Base-by-base conservation (phyloP, 2,113 vertebrate genomes). In the Atrichornis clamosus region DNA sequence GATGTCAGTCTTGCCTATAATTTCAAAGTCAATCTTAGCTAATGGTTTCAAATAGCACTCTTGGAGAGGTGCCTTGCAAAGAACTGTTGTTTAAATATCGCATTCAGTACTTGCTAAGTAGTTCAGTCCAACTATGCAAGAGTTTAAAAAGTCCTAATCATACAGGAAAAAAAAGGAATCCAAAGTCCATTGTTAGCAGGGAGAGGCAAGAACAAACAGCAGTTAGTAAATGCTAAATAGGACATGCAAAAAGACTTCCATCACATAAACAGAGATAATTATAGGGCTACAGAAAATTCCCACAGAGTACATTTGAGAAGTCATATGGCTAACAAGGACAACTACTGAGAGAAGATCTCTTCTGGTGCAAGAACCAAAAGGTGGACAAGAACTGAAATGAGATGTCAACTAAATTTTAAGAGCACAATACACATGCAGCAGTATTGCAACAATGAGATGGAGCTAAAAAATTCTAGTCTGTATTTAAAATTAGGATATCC, bases 211-310 rank as follows among this genome's bases (percentile, higher is more conserved):
- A 68, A 91, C 62, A 91, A 97, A 92, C 86, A 92, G 79, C 90
- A 96, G 95, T 79, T 96, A 96, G 86, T 72, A 95, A 93, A 96
- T 84, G 82, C 84, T 95, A 96, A 97, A 90, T 97, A 96, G 95
- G 82, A 97, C 96, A 93, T 90, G 90, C 76, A 95, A 94, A 97
- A 96, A 93, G 41, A 88, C 84, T 95, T 91, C 93, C 92, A 96
- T 96, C 79, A 91, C 27, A 35, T 96, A 97, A 96, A 95, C 46
- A 95, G 44, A 79, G 81, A 96, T 97, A 97, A 97, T 97, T 96
- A 97, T 28, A 95, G 90, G 90, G 94, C 96, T 95, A 90, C 82
- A 90, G 69, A 94, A 86, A 96, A 90, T 97, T 96, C 94, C 87
- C 87, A 97, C 89, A 90, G 92, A 95, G 59, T 41, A 83, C 82